Base-by-base conservation (phyloP, 2,113 vertebrate species). In the Chionomys nivalis region DNA sequence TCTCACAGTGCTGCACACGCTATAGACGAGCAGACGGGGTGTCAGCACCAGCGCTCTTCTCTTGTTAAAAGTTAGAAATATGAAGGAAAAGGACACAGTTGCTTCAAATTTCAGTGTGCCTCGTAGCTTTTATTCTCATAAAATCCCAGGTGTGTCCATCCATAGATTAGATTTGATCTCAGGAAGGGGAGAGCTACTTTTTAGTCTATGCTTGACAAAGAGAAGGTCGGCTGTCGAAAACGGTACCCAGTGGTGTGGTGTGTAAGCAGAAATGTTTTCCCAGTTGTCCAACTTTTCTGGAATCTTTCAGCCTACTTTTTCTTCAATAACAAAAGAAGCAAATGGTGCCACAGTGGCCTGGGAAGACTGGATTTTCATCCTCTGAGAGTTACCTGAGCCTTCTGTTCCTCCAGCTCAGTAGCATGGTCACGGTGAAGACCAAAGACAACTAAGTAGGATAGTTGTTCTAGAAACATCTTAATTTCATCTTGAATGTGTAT, bases 221-320 rank as follows among this genome's bases (percentile, higher is more conserved):
- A 87, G 73, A 89, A 93, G 83, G 87, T 87, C 19, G 94, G 95
- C 94, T 98, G 87, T 95, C 76, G 93, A 85, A 87, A 92, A 87
- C 89, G 47, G 47, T 39, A 89, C 31, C 11, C 47, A 65, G 81
- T 65, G 68, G 47, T 31, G 21, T 49, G 47, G 36, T 83, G 36
- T 66, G 10, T 24, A 73, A 93, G 70, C 24, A 93, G 86, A 92
- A 83, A 39, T 94, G 42, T 76, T 94, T 94, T 39, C 70, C 31
- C 44, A 47, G 91, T 94, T 96, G 78, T 78, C 55, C 63, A 87
- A 49, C 44, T 92, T 94, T 91, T 58, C 11, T 63, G 94, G 82
- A 96, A 76, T 90, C 63, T n/a, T 94, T 90, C 83, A 52, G 68
- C 68, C 77, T 61, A 66, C 21, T 44, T 7, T 3, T 94, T 83